Conservation (phyloP, 2,113 vertebrate species). For the Castor canadensis region DNA sequence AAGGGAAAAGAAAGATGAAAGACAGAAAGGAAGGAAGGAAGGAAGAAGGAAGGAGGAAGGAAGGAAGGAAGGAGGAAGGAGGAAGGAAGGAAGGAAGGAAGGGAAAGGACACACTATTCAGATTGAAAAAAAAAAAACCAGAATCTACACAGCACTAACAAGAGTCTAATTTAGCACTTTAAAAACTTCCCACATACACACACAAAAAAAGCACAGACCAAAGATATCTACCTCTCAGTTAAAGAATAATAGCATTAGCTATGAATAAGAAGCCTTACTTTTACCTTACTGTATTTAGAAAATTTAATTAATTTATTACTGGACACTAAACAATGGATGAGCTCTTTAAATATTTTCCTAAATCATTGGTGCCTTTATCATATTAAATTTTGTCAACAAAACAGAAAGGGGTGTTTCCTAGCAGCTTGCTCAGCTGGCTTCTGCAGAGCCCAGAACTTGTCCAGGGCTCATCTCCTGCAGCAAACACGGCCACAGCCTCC, state of each 20-base stretch:
- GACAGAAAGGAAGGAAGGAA: too few species aligned
- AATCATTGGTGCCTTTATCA: not conserved
- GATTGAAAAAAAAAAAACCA: not conserved
- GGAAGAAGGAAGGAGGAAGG: too few species aligned
- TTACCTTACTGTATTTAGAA: not conserved
- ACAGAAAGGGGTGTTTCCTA: not conserved
- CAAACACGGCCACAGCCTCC: not conserved
- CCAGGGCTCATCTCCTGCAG: not conserved
- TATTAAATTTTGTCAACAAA: not conserved
- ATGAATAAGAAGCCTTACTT: not conserved
- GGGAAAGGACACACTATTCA: too few species aligned
- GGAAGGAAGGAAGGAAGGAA: too few species aligned
- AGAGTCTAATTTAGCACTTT: too few species aligned
- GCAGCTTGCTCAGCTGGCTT: not conserved
- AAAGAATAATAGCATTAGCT: not conserved
- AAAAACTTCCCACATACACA: not conserved
- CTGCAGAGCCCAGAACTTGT: not conserved
- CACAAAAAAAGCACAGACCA: not conserved
- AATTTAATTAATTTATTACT: not conserved
- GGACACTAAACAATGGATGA: not conserved
- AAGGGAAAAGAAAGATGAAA: too few species aligned
- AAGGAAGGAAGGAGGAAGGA: too few species aligned
- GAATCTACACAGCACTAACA: not conserved
- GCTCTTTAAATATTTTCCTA: not conserved
- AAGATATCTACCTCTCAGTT: not conserved